Base-by-base conservation (phyloP, 2,113 vertebrate species). In the Rhabdornis inornatus region DNA sequence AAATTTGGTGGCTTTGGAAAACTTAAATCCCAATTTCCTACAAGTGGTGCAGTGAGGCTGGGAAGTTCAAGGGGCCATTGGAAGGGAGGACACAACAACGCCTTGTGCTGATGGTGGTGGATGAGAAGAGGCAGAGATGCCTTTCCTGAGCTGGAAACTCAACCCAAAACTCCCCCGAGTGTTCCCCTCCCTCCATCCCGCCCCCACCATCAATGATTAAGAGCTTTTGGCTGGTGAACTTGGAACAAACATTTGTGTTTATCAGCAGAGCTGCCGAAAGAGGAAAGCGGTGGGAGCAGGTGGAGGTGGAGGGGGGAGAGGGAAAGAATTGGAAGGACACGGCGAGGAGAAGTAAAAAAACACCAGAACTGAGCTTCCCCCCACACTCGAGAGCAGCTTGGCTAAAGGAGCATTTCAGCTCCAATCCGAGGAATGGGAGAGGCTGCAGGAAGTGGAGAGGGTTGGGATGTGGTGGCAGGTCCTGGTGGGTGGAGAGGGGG, bases 281-380 rank as follows among this genome's bases (percentile, higher is more conserved):
- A 89, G 84, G 95, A 95, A 94, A 92, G 94, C 4, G 6, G 94
- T 96, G 94, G 96, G 95, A 96, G 90, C 35, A 0, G 45, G 40
- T 84, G 95, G 92, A 60, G 92, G 95, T 85, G 94, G 93, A 15
- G 5, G 18, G 7, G 13, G 61, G 31, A 68, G 87, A 79, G 39
- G 64, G 64, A 83, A 40, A 74, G 89, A 35, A 39, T 55, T 59
- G 82, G 74, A 56, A 83, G 88, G 77, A 42, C 37, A 45, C 17
- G 11, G 60, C 40, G 39, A 53, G 44, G 55, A 63, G 59, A 87
- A 47, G 15, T 27, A 3, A 80, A 75, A 79, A 86, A 87, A 55
- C n/a, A 61, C 23, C 63, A 50, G 52, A 76, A 21, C 4, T 20
- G 4, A 72, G 74, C 40, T 79, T 69, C 65, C 28, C 44, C 15